Conservation (phyloP, 2,797 vertebrate genomes). For the Phataginus tetradactyla region DNA sequence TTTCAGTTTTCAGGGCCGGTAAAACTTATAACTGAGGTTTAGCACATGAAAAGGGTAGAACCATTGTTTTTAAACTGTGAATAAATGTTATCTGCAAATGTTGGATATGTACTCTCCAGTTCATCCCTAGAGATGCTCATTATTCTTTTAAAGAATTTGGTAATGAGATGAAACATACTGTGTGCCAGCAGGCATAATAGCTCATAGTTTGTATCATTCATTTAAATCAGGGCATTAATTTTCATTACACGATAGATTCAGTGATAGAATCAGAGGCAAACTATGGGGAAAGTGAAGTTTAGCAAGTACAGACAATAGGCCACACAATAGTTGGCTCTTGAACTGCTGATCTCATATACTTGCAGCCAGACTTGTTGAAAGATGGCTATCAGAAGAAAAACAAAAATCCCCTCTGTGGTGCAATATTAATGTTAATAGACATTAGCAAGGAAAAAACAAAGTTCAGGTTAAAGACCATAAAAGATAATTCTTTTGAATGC, state of each 20-base stretch:
- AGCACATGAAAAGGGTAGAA: conserved; percentile 40
- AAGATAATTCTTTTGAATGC: conserved; percentile 55
- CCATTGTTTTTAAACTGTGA: conserved; percentile 55
- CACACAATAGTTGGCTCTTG: conserved; percentile 61
- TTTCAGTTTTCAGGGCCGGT: conserved; percentile 27
- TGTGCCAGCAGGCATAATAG: conserved; percentile 53
- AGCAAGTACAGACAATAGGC: conserved; percentile 72
- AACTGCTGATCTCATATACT: conserved; percentile 69
- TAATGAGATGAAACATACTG: conserved; percentile 62
- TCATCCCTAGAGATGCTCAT: conserved; percentile 69
- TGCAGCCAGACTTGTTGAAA: conserved; percentile 68
- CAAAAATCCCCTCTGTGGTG: conserved; percentile 67
- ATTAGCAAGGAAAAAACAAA: conserved; percentile 45
- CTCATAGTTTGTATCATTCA: conserved; percentile 53
- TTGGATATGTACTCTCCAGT: neutral
- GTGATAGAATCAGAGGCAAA: conserved; percentile 40
- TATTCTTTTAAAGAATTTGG: conserved; percentile 73
- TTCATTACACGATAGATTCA: conserved; percentile 66
- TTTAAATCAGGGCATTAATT: conserved; percentile 58
- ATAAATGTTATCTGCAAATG: conserved; percentile 41
- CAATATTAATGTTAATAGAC: conserved; percentile 57
- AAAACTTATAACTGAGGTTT: neutral
- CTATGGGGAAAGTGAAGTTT: conserved; percentile 53
- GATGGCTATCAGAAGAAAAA: conserved; percentile 70
- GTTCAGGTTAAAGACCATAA: conserved; percentile 63